Base-by-base conservation (phyloP, 2,888 invertebrate species). In the Hanleya hanleyi region DNA sequence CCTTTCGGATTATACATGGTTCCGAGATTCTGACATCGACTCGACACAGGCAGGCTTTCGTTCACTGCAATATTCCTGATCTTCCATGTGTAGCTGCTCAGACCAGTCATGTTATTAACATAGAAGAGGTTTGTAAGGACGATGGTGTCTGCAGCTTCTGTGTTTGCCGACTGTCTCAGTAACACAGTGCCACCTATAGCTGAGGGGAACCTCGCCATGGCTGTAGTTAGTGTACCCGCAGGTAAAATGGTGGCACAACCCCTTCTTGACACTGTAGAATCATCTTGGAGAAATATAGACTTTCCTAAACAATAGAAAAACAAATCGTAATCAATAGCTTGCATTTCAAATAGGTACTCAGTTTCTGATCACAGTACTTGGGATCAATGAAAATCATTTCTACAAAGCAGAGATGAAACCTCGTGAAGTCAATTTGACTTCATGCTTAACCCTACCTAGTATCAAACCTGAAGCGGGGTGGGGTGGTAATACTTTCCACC, bases 201-300 rank as follows among this genome's bases (percentile, higher is more conserved):
- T 7, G 76, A 71, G 7, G 78, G 80, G 9, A 85, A 64, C 15
- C 76, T 65, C 1, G 82, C 84, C 35, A 75, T 72, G 7, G 80
- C 83, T 35, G 85, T 85, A 3, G 76, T 74, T 41, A 80, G 75
- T n/a, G 74, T 71, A 2, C 69, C 72, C 29, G 71, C 73, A 1
- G 77, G 70, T 65, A 81, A 79, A 0, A 85, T 76, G 1, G 83
- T 81, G 4, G 83, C 82, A 74, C 85, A 85, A 4, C 77, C 76
- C 51, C 57, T 41, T 15, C 51, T 33, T 12, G 33, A 38, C 3
- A 22, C 22, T n/a, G 36, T 51, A 1, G 41, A 47, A 9, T 61
- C 29, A 9, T 76, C 71, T 9, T 32, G 70, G 7, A 82, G 41
- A 9, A 79, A 47, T n/a, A 84, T 47, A 0, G 83, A 75, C 33